These are phyloP conservation scores for Phocoena sinus DNA, from an alignment of 2,113 vertebrate genomes.

Conservation along the genomic window DNA sequence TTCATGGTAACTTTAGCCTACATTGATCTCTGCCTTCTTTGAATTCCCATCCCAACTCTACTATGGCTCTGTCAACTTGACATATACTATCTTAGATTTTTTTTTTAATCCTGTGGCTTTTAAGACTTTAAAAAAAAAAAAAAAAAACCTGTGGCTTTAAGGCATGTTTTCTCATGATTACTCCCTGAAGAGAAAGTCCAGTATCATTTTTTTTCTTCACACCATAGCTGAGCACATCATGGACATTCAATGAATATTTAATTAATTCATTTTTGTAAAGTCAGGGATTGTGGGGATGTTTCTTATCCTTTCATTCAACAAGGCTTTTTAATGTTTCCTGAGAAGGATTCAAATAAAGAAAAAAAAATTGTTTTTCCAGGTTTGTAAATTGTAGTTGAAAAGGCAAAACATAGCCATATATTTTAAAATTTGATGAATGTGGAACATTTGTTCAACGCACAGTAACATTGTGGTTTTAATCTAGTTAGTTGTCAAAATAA, in stretches of 20 bases:
- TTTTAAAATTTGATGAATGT: not conserved
- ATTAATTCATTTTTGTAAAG: slow-evolving; percentile 4
- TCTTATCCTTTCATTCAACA: not conserved
- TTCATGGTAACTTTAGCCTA: not conserved
- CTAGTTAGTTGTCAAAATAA: not conserved
- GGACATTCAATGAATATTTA: not conserved
- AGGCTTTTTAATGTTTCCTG: not conserved
- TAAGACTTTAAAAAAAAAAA: too few relatives aligned
- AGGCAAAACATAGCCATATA: not conserved
- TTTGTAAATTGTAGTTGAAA: not conserved
- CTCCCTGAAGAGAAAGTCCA: not conserved
- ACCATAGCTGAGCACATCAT: not conserved
- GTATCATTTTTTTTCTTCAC: not conserved
- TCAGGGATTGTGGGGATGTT: not conserved
- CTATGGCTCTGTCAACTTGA: not conserved
- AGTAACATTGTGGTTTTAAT: not conserved
- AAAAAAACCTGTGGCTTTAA: not conserved
- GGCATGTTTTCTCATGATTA: not conserved
- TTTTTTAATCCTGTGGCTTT: not conserved
- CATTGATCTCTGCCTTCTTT: not conserved
- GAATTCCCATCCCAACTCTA: not conserved
- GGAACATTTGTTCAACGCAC: not conserved
- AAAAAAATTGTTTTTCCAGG: not conserved
- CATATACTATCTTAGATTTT: not conserved
- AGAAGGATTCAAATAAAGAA: slow-evolving; percentile 17